Percentiles rank a stretch among this genome's conserved stretches.
Conservation (phyloP, 2,888 invertebrate species). For the Chrysopilus asiliformis region DNA sequence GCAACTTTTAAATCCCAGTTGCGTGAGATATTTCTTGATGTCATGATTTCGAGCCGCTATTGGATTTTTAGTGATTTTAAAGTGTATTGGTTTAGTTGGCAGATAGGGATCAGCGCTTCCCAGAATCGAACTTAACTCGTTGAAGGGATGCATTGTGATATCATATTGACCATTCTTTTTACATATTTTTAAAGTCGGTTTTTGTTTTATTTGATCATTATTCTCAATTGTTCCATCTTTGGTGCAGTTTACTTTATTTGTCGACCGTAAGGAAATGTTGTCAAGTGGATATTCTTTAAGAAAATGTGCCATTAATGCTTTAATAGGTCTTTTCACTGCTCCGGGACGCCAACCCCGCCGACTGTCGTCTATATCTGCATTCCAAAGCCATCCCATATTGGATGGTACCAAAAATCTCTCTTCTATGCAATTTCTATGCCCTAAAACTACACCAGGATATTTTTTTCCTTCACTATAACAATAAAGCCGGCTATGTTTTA, state of each 20-base stretch:
- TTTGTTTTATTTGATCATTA: slow-evolving; percentile 27
- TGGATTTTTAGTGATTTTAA: slow-evolving; percentile 50
- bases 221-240: too few relatives aligned
- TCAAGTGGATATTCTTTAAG: slow-evolving; percentile 29
- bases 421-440: slow-evolving; percentile 43
- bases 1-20: slow-evolving; percentile 42
- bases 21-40: slow-evolving; percentile 41
- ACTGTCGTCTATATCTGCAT: slow-evolving; percentile 20
- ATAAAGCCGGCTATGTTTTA: slow-evolving; percentile 4
- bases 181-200: slow-evolving; percentile 49
- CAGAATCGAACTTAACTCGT: slow-evolving; percentile 43
- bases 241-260: slow-evolving; percentile 20
- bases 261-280: slow-evolving; percentile 19
- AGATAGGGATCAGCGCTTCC: slow-evolving; percentile 53
- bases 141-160: slow-evolving; percentile 53
- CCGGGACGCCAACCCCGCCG: slow-evolving; percentile 31
- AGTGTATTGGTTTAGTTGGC: slow-evolving; percentile 52
- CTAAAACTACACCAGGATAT: slow-evolving; percentile 37
- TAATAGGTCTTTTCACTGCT: slow-evolving; percentile 28
- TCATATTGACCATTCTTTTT: slow-evolving; percentile 51
- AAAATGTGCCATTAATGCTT: slow-evolving; percentile 30
- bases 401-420: slow-evolving; percentile 43
- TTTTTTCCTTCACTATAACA: slow-evolving; percentile 4
- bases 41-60: slow-evolving; percentile 37
- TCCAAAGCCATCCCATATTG: slow-evolving; percentile 60